These are phyloP conservation scores for Eupithecia subumbrata DNA, from an alignment of 2,888 invertebrate species.

Conservation along the genomic window DNA sequence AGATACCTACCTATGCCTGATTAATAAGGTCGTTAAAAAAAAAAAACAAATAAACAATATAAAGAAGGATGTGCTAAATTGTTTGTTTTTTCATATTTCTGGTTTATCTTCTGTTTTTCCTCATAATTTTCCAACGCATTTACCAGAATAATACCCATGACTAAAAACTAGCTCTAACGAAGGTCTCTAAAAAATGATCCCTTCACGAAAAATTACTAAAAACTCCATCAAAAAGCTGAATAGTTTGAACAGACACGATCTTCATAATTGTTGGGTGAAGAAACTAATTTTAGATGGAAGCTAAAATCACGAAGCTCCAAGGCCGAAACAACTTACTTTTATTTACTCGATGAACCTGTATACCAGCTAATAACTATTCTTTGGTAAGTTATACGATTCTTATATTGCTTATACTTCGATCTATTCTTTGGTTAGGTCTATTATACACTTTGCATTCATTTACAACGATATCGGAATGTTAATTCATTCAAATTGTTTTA, in stretches of 20 bases:
- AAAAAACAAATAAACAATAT: too few species aligned
- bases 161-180: slow-evolving; percentile 11
- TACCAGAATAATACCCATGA: not conserved
- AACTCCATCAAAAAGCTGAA: slow-evolving; percentile 38
- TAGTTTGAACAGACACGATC: slow-evolving; percentile 34
- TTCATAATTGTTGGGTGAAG: slow-evolving; percentile 53
- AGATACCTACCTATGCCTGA: not conserved
- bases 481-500: slow-evolving; percentile 6
- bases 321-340: slow-evolving; percentile 34
- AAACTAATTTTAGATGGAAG: slow-evolving; percentile 51
- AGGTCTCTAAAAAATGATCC: slow-evolving; percentile 27
- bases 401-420: not conserved
- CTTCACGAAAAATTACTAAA: slow-evolving; percentile 37
- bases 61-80: not conserved
- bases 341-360: not conserved
- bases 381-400: not conserved
- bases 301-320: slow-evolving; percentile 50
- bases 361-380: not conserved
- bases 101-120: not conserved
- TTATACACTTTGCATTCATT: slow-evolving; percentile 2
- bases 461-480: slow-evolving; percentile 2
- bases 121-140: not conserved
- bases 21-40: not conserved
- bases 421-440: slow-evolving; percentile 8
- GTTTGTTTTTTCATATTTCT: not conserved